These are phyloP conservation scores for Drosophila persimilis DNA, from an alignment of 1,140 invertebrate genomes.

Conservation along the genomic window DNA sequence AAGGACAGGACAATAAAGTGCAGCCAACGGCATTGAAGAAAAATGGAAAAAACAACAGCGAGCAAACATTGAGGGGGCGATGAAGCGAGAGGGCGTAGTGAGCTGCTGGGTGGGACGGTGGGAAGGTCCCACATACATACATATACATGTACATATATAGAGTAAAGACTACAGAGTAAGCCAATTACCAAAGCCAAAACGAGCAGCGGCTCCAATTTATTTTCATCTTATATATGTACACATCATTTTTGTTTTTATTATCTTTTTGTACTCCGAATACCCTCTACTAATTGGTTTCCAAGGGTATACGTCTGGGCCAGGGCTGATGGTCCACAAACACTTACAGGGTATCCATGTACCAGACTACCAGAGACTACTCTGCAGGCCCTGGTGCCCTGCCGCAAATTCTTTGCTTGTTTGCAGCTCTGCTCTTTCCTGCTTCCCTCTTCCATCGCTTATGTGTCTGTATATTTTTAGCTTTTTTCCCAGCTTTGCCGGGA, in stretches of 20 bases:
- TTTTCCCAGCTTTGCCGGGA: neutral
- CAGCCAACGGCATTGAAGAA: conserved; percentile 51
- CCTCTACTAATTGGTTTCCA: neutral
- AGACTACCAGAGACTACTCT: too few species aligned
- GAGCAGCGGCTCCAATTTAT: conserved; percentile 38
- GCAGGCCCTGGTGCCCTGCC: too few species aligned
- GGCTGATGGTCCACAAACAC: too few species aligned
- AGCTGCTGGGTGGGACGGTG: neutral
- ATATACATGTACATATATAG: too few species aligned
- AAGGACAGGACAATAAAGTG: conserved; percentile 65
- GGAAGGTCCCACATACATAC: neutral
- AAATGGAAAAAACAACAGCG: conserved; percentile 15
- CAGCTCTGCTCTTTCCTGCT: neutral
- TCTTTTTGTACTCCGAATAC: neutral
- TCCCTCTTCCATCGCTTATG: neutral
- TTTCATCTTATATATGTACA: conserved; percentile 30
- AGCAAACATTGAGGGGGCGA: conserved; percentile 6
- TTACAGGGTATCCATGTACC: too few species aligned
- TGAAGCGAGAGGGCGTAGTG: neutral
- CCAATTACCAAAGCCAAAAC: conserved; percentile 53
- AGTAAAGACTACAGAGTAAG: conserved; percentile 16
- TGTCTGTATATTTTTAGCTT: conserved; percentile 13
- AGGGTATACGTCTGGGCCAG: neutral
- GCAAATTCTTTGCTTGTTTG: conserved; percentile 5
- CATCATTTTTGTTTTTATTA: conserved; percentile 19